Evolutionary conservation across 2,888 invertebrate genomes (phyloP).

Genomic region (Apamea epomidion): DNA sequence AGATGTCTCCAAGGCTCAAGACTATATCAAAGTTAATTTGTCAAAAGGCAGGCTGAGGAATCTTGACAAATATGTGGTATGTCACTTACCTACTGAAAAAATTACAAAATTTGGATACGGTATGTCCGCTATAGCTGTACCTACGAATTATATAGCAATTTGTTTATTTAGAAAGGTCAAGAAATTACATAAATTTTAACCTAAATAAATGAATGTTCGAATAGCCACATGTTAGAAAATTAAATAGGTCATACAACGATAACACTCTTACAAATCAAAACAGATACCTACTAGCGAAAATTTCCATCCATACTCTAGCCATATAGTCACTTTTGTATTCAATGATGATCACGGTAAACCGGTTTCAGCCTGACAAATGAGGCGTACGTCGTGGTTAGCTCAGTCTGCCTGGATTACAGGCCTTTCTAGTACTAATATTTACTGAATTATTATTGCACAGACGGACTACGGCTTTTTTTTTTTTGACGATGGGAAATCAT

Average conservation of each 20-base stretch:
- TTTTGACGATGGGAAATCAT: too few relatives aligned
- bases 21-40: conserved; percentile 7
- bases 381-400: conserved; percentile 51
- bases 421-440: conserved; percentile 35
- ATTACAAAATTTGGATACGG: background rate
- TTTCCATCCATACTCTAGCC: background rate
- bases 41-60: background rate
- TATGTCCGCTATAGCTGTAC: too few relatives aligned
- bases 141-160: background rate
- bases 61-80: background rate
- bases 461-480: conserved; percentile 1
- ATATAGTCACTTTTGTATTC: conserved; percentile 26
- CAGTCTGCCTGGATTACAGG: conserved; percentile 31
- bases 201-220: background rate
- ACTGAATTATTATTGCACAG: conserved; percentile 28
- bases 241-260: background rate
- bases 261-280: background rate
- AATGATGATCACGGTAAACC: conserved; percentile 35
- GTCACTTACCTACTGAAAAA: background rate
- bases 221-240: background rate
- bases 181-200: too few relatives aligned
- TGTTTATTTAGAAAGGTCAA: background rate
- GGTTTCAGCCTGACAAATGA: conserved; percentile 54
- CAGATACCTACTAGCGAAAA: background rate
- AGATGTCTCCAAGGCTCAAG: conserved; percentile 21